Evolutionary conservation across 64 coral and sea anemone genomes (phyloP).

Genomic region (Acropora yongei): DNA sequence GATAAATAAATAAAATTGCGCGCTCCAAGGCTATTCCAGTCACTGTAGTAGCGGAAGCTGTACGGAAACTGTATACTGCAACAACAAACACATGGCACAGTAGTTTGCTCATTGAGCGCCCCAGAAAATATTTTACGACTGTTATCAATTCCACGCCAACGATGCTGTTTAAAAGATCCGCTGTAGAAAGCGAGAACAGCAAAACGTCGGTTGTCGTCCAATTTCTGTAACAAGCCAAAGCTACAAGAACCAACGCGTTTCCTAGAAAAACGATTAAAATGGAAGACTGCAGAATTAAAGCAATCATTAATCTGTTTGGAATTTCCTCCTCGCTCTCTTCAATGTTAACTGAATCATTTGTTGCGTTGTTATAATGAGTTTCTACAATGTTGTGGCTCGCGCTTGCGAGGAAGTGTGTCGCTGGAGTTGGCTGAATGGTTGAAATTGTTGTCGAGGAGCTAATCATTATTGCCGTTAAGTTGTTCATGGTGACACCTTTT

Average conservation of each 20-base stretch:
- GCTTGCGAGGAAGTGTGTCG: neutral
- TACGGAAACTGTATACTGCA: slow-evolving; percentile 70
- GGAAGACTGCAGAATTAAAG: slow-evolving; percentile 62
- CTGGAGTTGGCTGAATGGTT: neutral
- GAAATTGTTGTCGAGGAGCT: neutral
- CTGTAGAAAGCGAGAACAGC: slow-evolving; percentile 79
- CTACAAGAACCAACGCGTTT: slow-evolving; percentile 72
- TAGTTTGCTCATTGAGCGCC: slow-evolving; percentile 49
- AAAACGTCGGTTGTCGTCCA: slow-evolving; percentile 82
- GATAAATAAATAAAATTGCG: slow-evolving; percentile 67
- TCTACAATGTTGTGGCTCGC: neutral
- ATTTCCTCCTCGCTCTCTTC: neutral
- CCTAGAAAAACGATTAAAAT: slow-evolving; percentile 59
- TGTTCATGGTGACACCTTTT: neutral
- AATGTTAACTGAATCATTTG: neutral
- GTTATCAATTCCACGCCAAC: slow-evolving; percentile 79
- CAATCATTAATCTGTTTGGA: slow-evolving; percentile 36
- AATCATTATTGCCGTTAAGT: neutral
- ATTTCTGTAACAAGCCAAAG: slow-evolving; percentile 64
- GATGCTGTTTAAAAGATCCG: slow-evolving; percentile 85
- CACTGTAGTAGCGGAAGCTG: slow-evolving; percentile 81
- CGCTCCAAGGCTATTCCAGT: slow-evolving; percentile 82
- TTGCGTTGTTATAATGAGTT: neutral
- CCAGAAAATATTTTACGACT: slow-evolving; percentile 79
- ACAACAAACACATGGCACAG: slow-evolving; percentile 70